Base-by-base conservation (phyloP, 2,113 vertebrate species). In the Coreoperca whiteheadi region DNA sequence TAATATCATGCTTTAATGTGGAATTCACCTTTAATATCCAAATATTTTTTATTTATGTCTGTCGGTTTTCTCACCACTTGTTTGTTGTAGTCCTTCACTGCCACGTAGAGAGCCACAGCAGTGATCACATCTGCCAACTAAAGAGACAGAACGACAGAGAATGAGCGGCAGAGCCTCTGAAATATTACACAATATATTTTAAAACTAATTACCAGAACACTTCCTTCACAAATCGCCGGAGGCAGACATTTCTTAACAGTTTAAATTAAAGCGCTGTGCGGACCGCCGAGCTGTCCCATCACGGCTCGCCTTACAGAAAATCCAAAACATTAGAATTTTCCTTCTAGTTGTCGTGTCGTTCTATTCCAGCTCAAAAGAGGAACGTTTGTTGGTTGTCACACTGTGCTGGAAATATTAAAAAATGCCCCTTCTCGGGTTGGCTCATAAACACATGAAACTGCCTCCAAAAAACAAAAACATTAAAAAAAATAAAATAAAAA, bases 81-180 rank as follows among this genome's bases (percentile, higher is more conserved):
- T 91, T 97, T 98, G 94, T 98, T 99, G 96, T 97, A 98, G 85
- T 97, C 97, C 79, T 96, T 96, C 59, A 97, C 94, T n/a, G 97
- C 96, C 90, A 97, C 89, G 94, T 99, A 99, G 1, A 99, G 96
- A 65, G 97, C 97, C 85, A 98, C 87, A 23, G 98, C 98, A 70
- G 98, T 98, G 75, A 99, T 96, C 54, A 93, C 94, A 88, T 99
- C 98, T 30, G 96, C 97, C 78, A 99, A 79, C 98, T 99, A 34
- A 25, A 60, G 8, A 71, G n/a, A 81, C 14, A 81, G 7, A 74
- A 21, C 32, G 4, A 75, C 2, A 0, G 0, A 0, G 1, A 78
- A 15, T 18, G 30, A 73, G 8, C 30, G 51, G 41, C 34, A n/a
- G 70, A 30, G 20, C n/a, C 21, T 1, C 10, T 4, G 21, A 34